phyloP scores from a whole-genome alignment of 2,797 vertebrate species.

The Syndactyla subalaris region DNA sequence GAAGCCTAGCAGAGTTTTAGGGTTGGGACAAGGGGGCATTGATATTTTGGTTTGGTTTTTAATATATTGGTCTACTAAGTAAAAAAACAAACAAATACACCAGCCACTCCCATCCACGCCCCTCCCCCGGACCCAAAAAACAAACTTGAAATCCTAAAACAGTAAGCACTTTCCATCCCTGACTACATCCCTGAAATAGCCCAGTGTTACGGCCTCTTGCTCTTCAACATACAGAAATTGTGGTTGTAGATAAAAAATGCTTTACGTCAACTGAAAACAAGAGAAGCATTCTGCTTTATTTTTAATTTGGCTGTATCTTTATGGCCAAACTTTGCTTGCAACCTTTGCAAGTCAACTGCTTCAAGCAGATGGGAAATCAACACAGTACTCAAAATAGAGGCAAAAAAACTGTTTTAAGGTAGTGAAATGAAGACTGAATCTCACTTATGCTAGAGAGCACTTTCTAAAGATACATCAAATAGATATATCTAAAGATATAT shows the following conservation, averaged over 20 bases:
- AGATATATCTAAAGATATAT: not conserved
- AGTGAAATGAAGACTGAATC: not conserved
- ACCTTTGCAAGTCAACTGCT: not conserved
- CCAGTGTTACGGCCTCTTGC: not conserved
- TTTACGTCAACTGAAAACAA: not conserved
- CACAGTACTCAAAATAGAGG: not conserved
- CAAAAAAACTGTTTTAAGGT: not conserved
- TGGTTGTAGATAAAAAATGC: not conserved
- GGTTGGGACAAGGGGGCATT: not conserved
- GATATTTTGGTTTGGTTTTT: not conserved
- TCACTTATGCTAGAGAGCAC: not conserved
- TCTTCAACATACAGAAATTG: not conserved
- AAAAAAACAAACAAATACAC: not conserved
- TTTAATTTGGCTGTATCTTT: not conserved
- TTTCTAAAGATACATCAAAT: not conserved
- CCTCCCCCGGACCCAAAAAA: not conserved
- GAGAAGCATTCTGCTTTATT: not conserved
- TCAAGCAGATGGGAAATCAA: not conserved
- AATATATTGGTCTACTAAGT: not conserved
- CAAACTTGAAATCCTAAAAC: not conserved
- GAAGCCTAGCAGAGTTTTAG: not conserved
- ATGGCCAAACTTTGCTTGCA: not conserved
- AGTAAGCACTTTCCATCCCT: not conserved
- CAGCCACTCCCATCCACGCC: rapidly evolving
- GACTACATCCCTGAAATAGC: not conserved